Base-by-base conservation (phyloP, 2,113 vertebrate genomes). In the Odocoileus virginianus region DNA sequence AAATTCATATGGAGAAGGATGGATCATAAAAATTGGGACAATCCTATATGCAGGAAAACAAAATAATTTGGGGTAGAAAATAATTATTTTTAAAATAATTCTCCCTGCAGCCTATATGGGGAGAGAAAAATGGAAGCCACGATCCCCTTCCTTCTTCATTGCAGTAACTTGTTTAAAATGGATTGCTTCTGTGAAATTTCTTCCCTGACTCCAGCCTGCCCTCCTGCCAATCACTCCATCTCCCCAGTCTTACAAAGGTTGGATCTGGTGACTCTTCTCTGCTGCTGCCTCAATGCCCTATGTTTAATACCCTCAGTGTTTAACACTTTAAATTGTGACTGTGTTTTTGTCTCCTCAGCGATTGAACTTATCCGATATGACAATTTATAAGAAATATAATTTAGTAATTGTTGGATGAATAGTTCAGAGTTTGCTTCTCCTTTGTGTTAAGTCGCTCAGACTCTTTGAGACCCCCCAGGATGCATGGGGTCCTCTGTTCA, bases 41-140 rank as follows among this genome's bases (percentile, higher is more conserved):
- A 86, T 78, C 60, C 15, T 97, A 57, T 87, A 71, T 55, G 57
- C 3, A 60, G 55, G 90, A 95, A 96, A 98, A 87, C 27, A 91
- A 87, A 97, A 90, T 92, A 33, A 71, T 82, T 85, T 43, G 4
- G 7, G 8, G 7, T 84, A 47, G 43, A 74, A 96, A 64, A 40
- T n/a, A 82, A 82, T 30, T 55, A 36, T 61, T 79, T 91, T 91
- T 36, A 27, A 21, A 52, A 7, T 57, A 58, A 93, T 36, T 78
- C 6, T 92, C 16, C 8, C 7, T 19, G 14, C 13, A 61, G 33
- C 11, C 6, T 55, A 17, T 52, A 6, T 47, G 33, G 40, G 10
- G 13, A 83, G 40, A 87, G 47, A 50, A 47, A n/a, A 87, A 55
- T 33, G 4, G 64, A 61, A 92, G 47, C 61, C 60, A 4, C 27